Evolutionary conservation across 2,113 vertebrate species (phyloP), one percentile per base, ranked within the genome.

Genomic region (Leuciscus idus): DNA sequence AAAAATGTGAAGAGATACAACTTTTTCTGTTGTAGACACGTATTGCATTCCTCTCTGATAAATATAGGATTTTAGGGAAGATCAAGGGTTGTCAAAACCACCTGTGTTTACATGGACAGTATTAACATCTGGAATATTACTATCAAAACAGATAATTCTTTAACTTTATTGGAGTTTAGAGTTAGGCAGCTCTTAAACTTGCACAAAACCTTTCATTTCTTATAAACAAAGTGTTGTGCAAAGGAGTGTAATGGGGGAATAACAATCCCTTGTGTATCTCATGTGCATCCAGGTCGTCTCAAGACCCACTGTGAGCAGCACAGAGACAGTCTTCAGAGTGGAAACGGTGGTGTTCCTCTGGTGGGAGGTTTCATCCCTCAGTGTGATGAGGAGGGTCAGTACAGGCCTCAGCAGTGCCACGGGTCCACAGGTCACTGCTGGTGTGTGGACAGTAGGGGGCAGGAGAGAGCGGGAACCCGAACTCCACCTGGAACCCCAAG

Each of bases 371-470:
- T 95, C 23, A 19, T 95, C 5, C 95, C 95, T 2, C 92, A 96
- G 83, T 96, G 96, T 0, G 95, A 96, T 0, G 93, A 94, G 3
- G 89, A 93, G 33, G 96, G 96, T 0, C 85, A 89, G 81, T 96
- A 95, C 90, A 87, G 86, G 48, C 89, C 95, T 0, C 89, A 94
- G 70, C 96, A 96, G 89, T 96, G 96, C 87, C 95, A 95, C 0
- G 1, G 93, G 52, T 92, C 93, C 88, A 93, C 92, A 0, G 94
- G 95, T 59, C 73, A 95, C 87, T 96, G 95, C 89, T 96, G 95
- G 95, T 96, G 96, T 0, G 95, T 97, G 86, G 92, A 95, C 0
- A 59, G 21, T 0, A 59, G 88, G 0, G 95, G 96, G 6, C 91
- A 91, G 26, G 95, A 96, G 87, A 89, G 95, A 15, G 85, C 93